A percentile compares a stretch with the other conserved stretches of the same genome.
Evolutionary conservation across 1,140 invertebrate species (phyloP).

Genomic region (Drosophila mojavensis): DNA sequence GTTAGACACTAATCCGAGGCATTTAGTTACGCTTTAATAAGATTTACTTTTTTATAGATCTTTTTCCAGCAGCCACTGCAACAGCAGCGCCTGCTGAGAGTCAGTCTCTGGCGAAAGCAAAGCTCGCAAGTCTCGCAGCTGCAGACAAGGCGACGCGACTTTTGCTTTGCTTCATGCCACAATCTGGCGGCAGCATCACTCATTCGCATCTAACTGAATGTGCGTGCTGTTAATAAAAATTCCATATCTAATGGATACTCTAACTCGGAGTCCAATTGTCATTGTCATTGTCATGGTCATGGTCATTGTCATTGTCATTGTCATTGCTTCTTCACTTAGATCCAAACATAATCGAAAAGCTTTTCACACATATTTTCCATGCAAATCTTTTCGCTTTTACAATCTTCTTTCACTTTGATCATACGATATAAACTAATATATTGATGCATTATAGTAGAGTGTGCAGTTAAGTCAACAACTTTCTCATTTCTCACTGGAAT

Average conservation of each 20-base stretch:
- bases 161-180: conserved; percentile 4
- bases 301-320: too few relatives aligned
- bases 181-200: conserved; percentile 19
- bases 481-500: conserved; percentile 51
- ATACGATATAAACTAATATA: background rate
- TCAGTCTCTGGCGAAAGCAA: conserved; percentile 36
- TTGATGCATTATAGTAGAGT: background rate
- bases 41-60: conserved; percentile 53
- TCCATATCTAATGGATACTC: too few relatives aligned
- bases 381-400: background rate
- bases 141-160: conserved; percentile 28
- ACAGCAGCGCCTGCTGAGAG: conserved; percentile 16
- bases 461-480: background rate
- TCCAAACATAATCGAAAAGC: background rate
- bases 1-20: conserved; percentile 79
- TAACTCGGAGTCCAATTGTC: too few relatives aligned
- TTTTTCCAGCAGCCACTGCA: conserved; percentile 6
- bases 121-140: conserved; percentile 7
- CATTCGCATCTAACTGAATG: conserved; percentile 7
- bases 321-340: too few relatives aligned
- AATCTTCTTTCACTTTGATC: background rate
- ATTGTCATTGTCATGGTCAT: too few relatives aligned
- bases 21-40: conserved; percentile 83
- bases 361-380: background rate
- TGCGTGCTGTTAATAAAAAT: conserved; percentile 22